Evolutionary conservation across 2,113 vertebrate species (phyloP).

Genomic region (Gobio gobio): DNA sequence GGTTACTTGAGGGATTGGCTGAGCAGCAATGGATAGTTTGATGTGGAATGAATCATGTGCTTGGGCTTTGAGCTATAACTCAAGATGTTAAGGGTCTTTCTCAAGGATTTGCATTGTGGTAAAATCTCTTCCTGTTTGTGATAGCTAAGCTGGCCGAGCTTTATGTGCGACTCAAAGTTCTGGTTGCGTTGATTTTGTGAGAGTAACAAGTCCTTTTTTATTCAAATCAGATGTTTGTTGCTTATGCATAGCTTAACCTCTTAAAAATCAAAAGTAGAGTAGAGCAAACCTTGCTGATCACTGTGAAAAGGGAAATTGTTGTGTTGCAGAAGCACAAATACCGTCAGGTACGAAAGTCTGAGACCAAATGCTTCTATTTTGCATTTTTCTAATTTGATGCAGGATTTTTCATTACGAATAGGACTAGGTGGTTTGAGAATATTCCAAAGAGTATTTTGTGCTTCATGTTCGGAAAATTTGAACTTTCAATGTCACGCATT

Average conservation of each 20-base stretch:
- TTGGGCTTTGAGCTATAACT: slow-evolving; percentile 28
- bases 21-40: slow-evolving; percentile 23
- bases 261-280: slow-evolving; percentile 18
- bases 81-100: slow-evolving; percentile 14
- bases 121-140: slow-evolving; percentile 30
- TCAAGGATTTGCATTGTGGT: slow-evolving; percentile 19
- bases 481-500: too few species aligned
- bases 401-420: neutral
- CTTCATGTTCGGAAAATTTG: neutral
- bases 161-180: neutral
- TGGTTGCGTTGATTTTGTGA: neutral
- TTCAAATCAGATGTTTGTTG: slow-evolving; percentile 11
- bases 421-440: neutral
- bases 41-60: slow-evolving; percentile 44
- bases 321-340: neutral
- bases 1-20: slow-evolving; percentile 28
- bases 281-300: neutral
- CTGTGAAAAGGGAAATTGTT: neutral
- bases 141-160: slow-evolving; percentile 14
- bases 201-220: neutral
- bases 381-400: neutral
- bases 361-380: neutral
- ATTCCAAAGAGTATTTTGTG: neutral
- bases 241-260: neutral
- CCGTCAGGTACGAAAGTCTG: neutral